Conservation (phyloP, 2,888 invertebrate species). For the Parasteatoda lunata region DNA sequence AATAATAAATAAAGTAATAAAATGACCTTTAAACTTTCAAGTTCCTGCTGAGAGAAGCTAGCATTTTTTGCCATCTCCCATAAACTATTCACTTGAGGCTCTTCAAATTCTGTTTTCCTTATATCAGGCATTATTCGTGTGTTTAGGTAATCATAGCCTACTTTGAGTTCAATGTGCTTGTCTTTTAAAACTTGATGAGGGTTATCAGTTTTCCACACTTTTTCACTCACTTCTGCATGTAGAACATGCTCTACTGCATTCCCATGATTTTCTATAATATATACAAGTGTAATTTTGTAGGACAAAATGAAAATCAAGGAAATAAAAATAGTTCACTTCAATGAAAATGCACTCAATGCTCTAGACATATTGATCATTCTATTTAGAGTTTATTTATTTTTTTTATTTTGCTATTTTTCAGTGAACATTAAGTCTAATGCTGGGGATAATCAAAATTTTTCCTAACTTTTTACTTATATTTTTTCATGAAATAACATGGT, state of each 20-base stretch:
- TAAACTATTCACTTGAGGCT: slow-evolving; percentile 90
- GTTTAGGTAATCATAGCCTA: slow-evolving; percentile 85
- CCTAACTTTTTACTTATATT: no score
- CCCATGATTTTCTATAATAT: slow-evolving; percentile 11
- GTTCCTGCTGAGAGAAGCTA: slow-evolving; percentile 87
- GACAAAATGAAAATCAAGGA: no score
- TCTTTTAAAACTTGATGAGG: slow-evolving; percentile 69
- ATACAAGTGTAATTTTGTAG: no score
- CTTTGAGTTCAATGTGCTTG: slow-evolving; percentile 84
- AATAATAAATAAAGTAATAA: slow-evolving; percentile 70
- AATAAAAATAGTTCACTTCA: no score
- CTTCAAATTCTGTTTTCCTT: slow-evolving; percentile 88
- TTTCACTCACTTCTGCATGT: slow-evolving; percentile 60
- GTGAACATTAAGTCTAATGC: no score
- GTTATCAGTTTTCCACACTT: slow-evolving; percentile 45
- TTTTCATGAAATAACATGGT: no score
- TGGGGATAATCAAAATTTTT: no score
- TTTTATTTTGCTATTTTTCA: no score
- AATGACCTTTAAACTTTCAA: slow-evolving; percentile 89
- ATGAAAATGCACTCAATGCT: no score
- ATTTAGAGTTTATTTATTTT: no score
- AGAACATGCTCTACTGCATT: slow-evolving; percentile 67
- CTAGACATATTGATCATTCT: no score
- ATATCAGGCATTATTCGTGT: slow-evolving; percentile 85
- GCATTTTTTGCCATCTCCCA: slow-evolving; percentile 88